phyloP scores from a whole-genome alignment of 2,797 vertebrate species.

The Crenichthys baileyi region DNA sequence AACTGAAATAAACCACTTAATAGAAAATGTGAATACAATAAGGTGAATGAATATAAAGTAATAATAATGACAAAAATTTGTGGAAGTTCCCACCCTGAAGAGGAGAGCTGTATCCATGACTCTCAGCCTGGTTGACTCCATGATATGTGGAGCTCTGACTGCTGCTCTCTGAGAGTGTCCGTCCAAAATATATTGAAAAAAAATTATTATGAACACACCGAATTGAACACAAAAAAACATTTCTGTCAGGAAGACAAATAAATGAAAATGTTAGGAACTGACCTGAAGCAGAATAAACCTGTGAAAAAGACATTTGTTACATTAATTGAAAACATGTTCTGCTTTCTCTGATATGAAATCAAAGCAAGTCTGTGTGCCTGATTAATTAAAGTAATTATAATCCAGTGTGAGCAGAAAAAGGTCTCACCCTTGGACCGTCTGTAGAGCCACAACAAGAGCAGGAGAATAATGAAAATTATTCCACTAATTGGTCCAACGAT shows the following conservation, averaged over 20 bases:
- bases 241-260: not conserved
- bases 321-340: not conserved
- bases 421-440: not conserved
- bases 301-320: not conserved
- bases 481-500: conserved; percentile 9
- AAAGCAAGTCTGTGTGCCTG: no score
- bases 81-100: not conserved
- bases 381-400: no score
- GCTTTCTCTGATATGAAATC: not conserved
- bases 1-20: no score
- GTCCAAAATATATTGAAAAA: not conserved
- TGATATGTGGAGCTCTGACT: not conserved
- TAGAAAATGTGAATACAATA: not conserved
- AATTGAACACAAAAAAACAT: not conserved
- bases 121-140: not conserved
- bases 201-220: not conserved
- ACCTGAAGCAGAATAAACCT: conserved; percentile 11
- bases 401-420: not conserved
- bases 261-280: not conserved
- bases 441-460: not conserved
- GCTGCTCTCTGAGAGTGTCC: not conserved
- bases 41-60: no score
- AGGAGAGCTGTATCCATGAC: conserved; percentile 1
- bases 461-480: conserved; percentile 16
- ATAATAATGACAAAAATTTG: not conserved